These are phyloP conservation scores for Ceratosolen fusciceps DNA, from an alignment of 1,140 invertebrate species.

Conservation along the genomic window DNA sequence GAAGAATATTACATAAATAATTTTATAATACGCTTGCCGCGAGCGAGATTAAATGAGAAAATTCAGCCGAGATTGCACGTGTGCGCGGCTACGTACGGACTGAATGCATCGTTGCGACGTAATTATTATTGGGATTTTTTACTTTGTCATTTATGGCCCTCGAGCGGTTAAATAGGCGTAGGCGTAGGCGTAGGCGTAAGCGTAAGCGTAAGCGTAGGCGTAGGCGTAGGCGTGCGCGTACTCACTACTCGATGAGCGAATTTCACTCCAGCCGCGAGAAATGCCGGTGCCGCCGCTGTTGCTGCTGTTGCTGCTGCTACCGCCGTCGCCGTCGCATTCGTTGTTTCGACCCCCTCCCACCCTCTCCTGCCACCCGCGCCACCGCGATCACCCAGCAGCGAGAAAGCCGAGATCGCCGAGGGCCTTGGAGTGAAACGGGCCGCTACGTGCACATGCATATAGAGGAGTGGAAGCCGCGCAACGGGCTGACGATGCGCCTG, in stretches of 20 bases:
- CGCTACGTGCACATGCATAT: neutral
- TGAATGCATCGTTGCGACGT: neutral
- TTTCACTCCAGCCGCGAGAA: neutral
- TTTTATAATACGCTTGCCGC: neutral
- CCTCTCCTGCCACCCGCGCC: too few species aligned
- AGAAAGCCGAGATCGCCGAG: too few species aligned
- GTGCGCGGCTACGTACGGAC: neutral
- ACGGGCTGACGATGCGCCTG: neutral
- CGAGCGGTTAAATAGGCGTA: neutral
- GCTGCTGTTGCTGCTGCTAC: too few species aligned
- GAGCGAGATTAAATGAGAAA: neutral
- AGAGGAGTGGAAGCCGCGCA: neutral
- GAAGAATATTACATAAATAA: constrained; percentile 7
- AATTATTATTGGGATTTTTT: neutral
- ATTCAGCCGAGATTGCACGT: neutral
- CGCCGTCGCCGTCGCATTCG: neutral
- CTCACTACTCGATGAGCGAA: neutral
- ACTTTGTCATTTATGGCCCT: neutral
- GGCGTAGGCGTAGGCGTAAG: neutral
- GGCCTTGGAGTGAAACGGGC: too few species aligned
- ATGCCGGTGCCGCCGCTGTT: too few species aligned
- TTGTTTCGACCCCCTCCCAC: neutral
- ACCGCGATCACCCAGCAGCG: too few species aligned
- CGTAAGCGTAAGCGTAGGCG: too few species aligned
- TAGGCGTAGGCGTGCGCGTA: too few species aligned